Evolutionary conservation across 2,797 vertebrate genomes (phyloP), one percentile per base, ranked within the genome.

Genomic region (Heliangelus exortis): DNA sequence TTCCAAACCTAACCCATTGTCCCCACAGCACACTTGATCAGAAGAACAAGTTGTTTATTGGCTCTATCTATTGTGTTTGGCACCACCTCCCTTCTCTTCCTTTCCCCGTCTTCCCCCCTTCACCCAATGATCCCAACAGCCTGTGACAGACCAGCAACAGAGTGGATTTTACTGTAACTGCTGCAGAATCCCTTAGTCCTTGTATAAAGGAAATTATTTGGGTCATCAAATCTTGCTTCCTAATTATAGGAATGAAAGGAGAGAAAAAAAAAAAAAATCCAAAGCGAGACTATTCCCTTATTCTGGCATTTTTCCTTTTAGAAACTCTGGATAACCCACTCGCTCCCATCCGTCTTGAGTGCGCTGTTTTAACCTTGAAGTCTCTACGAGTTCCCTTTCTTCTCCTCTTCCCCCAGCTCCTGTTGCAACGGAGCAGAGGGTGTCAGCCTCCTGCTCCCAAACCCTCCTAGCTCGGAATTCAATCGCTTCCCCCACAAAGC

Each of bases 121-220:
- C 58, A 8, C 23, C 72, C 66, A 65, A 45, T 15, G 61, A 89
- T 39, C 54, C 62, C 74, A 57, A 48, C 9, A 62, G 48, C 41
- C 54, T 63, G n/a, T 83, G 63, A 69, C 48, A 54, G 68, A 55
- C 22, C 3, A 47, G 33, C 86, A 68, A 21, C 58, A 61, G 84
- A 95, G 83, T 28, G 86, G 62, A 89, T 91, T 79, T 71, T 41
- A 61, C 54, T 79, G 34, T 55, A 85, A 88, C 25, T 33, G 51
- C 67, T 67, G n/a, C 83, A 74, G 76, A 87, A 93, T 95, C 93
- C 75, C 68, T 75, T 80, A 68, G 81, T 91, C 67, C 62, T 87
- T 91, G 67, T 67, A 62, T 88, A 90, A 94, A 43, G 59, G 50
- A 78, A 84, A 74, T 95, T 85, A 94, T 96, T 95, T 93, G 88